Conservation (phyloP, 2,113 vertebrate species). For the Isichthys henryi region DNA sequence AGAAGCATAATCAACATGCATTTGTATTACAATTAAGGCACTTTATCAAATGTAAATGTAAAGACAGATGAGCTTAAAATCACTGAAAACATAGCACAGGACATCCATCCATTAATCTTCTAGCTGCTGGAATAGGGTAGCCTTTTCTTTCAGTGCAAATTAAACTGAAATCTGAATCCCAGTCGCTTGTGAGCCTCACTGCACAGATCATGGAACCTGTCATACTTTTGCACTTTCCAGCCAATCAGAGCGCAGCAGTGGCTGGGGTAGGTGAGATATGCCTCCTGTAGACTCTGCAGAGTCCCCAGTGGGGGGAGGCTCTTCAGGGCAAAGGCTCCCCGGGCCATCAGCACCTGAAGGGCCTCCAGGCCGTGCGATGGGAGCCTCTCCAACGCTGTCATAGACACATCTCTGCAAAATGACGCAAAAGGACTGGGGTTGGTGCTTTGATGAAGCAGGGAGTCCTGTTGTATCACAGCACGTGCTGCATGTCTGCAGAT, state of each 20-base stretch:
- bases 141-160: neutral
- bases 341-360: slow-evolving; percentile 67
- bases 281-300: slow-evolving; percentile 66
- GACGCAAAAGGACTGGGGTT: neutral
- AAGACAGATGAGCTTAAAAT: neutral
- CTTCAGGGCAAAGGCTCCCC: slow-evolving; percentile 66
- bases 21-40: neutral
- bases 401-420: slow-evolving; percentile 70
- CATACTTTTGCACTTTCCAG: slow-evolving; percentile 64
- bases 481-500: neutral
- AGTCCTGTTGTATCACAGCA: neutral
- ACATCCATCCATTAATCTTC: neutral
- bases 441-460: neutral
- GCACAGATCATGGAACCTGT: slow-evolving; percentile 17
- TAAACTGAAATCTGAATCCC: neutral
- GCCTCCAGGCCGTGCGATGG: slow-evolving; percentile 69
- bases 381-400: slow-evolving; percentile 64
- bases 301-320: slow-evolving; percentile 67
- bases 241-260: slow-evolving; percentile 77
- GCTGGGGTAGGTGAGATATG: slow-evolving; percentile 75
- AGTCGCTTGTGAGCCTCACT: neutral
- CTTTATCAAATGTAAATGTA: neutral
- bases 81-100: neutral
- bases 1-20: neutral
- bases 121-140: neutral